Evolutionary conservation across 2,888 invertebrate species (phyloP), one percentile per base, ranked within the genome.

Genomic region (Drosophila atripex): DNA sequence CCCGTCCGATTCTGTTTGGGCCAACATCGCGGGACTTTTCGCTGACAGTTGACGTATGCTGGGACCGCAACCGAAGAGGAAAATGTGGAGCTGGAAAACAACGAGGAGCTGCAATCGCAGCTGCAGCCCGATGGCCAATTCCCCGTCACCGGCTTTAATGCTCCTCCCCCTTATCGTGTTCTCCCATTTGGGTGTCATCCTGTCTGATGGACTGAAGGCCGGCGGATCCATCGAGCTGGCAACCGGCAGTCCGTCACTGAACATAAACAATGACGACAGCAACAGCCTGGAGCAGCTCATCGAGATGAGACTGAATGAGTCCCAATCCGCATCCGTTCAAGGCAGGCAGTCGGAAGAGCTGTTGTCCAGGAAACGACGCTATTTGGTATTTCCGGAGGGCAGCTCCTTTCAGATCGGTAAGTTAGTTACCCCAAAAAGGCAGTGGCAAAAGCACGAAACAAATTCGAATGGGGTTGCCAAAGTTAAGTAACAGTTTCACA

Each of bases 301-400:
- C 59, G 86, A 88, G 64, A 53, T 69, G 55, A 77, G 58, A 53
- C 74, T 80, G 49, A 89, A 71, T 47, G 66, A 64, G 60, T 71
- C 82, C n/a, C 28, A 25, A 28, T 43, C 53, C 58, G 35, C 25
- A 75, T 61, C 60, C 60, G 63, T 61, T 47, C 60, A 63, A 30
- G 57, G 49, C 25, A 70, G 52, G 41, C 71, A 80, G 43, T 35
- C 78, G 32, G 23, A 79, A 16, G 73, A 78, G 75, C 72, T 90
- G 69, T 75, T 91, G 59, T 92, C 91, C 12, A 89, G 93, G 75
- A 92, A 91, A 73, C 91, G 92, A 76, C 90, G 93, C 69, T 93
- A 92, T 86, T 88, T 93, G 66, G 86, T 91, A 28, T 93, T 93
- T 89, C 93, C 93, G 28, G 90, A 91, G 77, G 93, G 93, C 43